These are phyloP conservation scores for Spilogale gracilis DNA, from an alignment of 2,113 vertebrate genomes.

Conservation along the genomic window DNA sequence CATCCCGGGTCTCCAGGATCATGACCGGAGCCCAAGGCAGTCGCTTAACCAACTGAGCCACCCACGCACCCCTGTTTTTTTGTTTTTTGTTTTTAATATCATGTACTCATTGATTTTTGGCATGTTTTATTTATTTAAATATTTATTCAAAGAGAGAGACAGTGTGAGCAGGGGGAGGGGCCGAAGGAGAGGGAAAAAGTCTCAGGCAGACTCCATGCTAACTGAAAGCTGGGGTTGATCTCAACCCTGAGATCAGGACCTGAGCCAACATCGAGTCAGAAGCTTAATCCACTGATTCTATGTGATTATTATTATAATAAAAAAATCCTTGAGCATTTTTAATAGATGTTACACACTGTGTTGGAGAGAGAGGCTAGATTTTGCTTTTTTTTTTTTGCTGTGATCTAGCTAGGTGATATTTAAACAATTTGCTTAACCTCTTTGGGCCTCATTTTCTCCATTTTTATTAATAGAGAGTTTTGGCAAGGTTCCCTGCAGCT, in stretches of 20 bases:
- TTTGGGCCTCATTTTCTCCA: background rate
- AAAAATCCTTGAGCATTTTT: conserved; percentile 18
- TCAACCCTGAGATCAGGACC: background rate
- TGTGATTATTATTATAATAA: conserved; percentile 9
- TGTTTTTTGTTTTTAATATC: background rate
- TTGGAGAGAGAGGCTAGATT: background rate
- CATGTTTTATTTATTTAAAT: background rate
- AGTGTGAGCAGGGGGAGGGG: background rate
- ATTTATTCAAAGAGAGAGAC: background rate
- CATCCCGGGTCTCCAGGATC: too few species aligned
- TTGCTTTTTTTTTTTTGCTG: background rate
- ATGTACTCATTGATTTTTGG: conserved; percentile 21
- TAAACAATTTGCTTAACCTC: conserved; percentile 32
- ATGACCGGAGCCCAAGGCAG: too few species aligned
- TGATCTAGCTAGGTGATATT: background rate
- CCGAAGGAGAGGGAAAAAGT: background rate
- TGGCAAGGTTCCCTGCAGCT: background rate
- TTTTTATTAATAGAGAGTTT: background rate
- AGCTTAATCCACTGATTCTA: background rate
- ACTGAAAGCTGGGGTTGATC: background rate
- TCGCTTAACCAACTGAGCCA: too few species aligned
- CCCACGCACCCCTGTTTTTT: background rate
- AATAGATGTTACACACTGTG: background rate
- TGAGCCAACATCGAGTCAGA: background rate
- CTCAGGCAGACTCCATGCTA: background rate